Conservation (phyloP, 2,113 vertebrate species). For the Callionymus lyra region DNA sequence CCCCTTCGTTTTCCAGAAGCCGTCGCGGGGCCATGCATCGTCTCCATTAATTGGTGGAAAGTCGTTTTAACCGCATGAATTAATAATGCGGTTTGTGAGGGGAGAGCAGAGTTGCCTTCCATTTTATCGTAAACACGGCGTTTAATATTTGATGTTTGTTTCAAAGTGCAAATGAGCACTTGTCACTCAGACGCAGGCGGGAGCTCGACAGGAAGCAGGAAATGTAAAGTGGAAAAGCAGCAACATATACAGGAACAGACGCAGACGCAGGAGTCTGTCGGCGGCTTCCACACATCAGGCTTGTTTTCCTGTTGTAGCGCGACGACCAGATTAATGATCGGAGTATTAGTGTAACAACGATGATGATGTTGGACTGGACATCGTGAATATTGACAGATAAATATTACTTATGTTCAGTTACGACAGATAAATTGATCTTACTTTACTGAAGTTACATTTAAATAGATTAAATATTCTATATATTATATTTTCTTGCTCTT, state of each 20-base stretch:
- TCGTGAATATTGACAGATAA: too few species aligned
- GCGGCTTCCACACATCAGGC: neutral
- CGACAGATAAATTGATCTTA: too few species aligned
- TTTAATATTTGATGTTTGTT: slow-evolving; percentile 74
- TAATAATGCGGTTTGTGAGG: slow-evolving; percentile 69
- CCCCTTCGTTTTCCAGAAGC: slow-evolving; percentile 61
- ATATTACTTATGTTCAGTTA: too few species aligned
- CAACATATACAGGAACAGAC: slow-evolving; percentile 2
- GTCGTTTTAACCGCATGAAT: slow-evolving; percentile 79
- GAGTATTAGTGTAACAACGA: too few species aligned
- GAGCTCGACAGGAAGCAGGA: slow-evolving; percentile 30
- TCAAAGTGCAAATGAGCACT: slow-evolving; percentile 61
- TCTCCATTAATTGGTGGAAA: slow-evolving; percentile 75
- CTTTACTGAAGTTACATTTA: too few species aligned
- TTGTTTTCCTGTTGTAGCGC: too few species aligned
- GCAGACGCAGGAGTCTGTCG: slow-evolving; percentile 4
- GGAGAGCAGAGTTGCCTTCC: slow-evolving; percentile 62
- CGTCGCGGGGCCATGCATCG: slow-evolving; percentile 47
- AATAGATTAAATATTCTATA: too few species aligned
- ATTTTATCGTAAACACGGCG: slow-evolving; percentile 74
- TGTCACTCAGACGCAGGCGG: slow-evolving; percentile 35
- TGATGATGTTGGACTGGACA: too few species aligned
- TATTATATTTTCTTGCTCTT: too few species aligned
- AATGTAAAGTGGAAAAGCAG: slow-evolving; percentile 28
- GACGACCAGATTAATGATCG: too few species aligned